Conservation (phyloP, 2,113 vertebrate genomes). For the Cryptomyrus ogoouensis region DNA sequence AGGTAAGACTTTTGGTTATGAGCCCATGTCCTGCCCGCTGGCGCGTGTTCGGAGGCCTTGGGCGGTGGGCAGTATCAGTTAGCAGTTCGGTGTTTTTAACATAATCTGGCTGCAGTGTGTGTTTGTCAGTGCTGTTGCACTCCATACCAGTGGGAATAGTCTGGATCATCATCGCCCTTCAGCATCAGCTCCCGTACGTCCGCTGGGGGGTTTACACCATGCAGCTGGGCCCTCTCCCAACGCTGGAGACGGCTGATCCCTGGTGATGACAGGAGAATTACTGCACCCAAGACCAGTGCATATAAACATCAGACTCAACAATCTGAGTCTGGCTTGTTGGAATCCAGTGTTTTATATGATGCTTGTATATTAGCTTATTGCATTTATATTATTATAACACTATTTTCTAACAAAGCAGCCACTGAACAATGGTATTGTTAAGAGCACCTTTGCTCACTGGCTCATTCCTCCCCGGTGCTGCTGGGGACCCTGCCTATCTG, state of each 20-base stretch:
- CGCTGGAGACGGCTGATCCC: constrained; percentile 77
- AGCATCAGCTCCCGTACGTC: constrained; percentile 62
- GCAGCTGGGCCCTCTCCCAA: constrained; percentile 71
- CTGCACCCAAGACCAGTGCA: background rate
- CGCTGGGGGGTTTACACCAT: constrained; percentile 68
- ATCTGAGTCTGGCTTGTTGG: background rate
- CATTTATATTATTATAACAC: background rate
- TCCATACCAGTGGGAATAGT: constrained; percentile 55
- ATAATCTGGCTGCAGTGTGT: background rate
- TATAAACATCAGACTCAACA: background rate
- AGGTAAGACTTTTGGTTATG: background rate
- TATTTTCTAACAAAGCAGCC: background rate
- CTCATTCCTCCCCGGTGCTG: background rate
- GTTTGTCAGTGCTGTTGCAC: background rate
- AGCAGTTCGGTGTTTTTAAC: background rate
- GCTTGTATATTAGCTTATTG: background rate
- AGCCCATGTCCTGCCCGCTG: background rate
- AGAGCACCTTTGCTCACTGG: background rate
- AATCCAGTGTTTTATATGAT: background rate
- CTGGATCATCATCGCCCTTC: constrained; percentile 44
- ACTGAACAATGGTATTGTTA: background rate
- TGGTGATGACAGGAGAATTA: constrained; percentile 32
- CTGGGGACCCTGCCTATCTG: background rate
- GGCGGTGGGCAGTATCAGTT: background rate
- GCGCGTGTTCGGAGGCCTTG: background rate